Evolutionary conservation across 2,888 invertebrate genomes (phyloP), one percentile per base, ranked within the genome.

Genomic region (Catonia carolina): DNA sequence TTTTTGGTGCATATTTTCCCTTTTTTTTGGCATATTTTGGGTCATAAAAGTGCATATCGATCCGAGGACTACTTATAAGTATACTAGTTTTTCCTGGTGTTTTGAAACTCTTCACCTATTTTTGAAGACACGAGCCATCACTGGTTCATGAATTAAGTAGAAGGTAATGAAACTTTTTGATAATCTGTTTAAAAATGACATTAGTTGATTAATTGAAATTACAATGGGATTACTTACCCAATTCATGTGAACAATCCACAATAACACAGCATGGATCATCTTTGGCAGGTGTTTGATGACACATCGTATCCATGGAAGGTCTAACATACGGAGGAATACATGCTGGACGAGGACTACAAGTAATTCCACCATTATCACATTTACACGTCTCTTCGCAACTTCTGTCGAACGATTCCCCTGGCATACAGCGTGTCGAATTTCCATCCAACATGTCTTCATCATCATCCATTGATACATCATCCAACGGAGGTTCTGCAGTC

Each of bases 311-410:
- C 55, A 78, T 78, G 27, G 58, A 37, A 57, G 80, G 45, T 2
- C 45, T 7, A 3, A 45, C 45, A 27, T 7, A 45, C 6, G 45
- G 45, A 1, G 45, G 23, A 1, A 12, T 1, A 6, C 45, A 45
- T 2, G 45, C 45, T 2, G 45, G n/a, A 20, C 86, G 77, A 0
- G 84, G 82, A n/a, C 78, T 74, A 67, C 91, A 92, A 61, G 84
- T 66, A 72, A 86, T 82, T 1, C 88, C 88, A 12, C 78, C 79
- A 0, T 71, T 67, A 20, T 75, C 74, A 67, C 91, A 91, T 20
- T 83, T 82, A 68, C 91, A 91, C 1, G 80, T 75, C 61, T 87
- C 86, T 55, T 89, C 86, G 67, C 91, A 92, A 41, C 81, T 86
- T 36, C 83, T 78, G 58, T 84, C 79, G 63, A 89, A 75, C 62